Evolutionary conservation across 2,113 vertebrate species (phyloP).

Genomic region (Bagarius yarrelli): DNA sequence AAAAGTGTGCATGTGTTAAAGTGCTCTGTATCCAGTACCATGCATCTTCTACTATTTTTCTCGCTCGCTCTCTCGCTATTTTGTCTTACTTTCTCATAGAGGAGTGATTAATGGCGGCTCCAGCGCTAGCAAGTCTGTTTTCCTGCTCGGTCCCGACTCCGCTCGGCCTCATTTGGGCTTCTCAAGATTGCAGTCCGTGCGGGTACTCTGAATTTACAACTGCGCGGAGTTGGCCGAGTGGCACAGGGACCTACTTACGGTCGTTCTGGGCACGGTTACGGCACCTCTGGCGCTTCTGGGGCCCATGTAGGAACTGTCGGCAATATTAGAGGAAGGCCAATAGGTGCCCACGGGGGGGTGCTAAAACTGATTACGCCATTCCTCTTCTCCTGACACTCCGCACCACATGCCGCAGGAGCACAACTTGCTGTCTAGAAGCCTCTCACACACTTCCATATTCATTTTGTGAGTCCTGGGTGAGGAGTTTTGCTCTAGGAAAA

Average conservation of each 20-base stretch:
- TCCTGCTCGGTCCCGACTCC: constrained; percentile 38
- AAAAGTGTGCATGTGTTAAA: background rate
- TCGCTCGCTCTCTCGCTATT: background rate
- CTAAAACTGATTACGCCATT: constrained; percentile 77
- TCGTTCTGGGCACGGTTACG: constrained; percentile 52
- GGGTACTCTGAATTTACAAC: constrained; percentile 62
- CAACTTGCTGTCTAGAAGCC: constrained; percentile 28
- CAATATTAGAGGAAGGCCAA: constrained; percentile 69
- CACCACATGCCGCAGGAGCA: constrained; percentile 41
- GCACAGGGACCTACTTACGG: constrained; percentile 57
- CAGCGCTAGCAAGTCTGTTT: constrained; percentile 38
- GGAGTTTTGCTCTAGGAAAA: constrained; percentile 23
- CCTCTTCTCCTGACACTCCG: constrained; percentile 75
- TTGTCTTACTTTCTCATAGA: constrained; percentile 24
- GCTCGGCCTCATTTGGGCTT: constrained; percentile 38
- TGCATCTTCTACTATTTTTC: background rate
- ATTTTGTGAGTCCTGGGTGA: constrained; percentile 35
- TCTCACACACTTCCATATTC: constrained; percentile 6
- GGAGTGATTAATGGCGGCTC: constrained; percentile 57
- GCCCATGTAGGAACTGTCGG: constrained; percentile 66
- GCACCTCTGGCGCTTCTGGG: constrained; percentile 55
- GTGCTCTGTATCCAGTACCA: background rate
- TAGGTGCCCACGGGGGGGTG: constrained; percentile 47
- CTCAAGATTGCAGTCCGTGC: constrained; percentile 31
- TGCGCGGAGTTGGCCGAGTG: constrained; percentile 45